Conservation (phyloP, 2,797 vertebrate species). For the Bufotes viridis region DNA sequence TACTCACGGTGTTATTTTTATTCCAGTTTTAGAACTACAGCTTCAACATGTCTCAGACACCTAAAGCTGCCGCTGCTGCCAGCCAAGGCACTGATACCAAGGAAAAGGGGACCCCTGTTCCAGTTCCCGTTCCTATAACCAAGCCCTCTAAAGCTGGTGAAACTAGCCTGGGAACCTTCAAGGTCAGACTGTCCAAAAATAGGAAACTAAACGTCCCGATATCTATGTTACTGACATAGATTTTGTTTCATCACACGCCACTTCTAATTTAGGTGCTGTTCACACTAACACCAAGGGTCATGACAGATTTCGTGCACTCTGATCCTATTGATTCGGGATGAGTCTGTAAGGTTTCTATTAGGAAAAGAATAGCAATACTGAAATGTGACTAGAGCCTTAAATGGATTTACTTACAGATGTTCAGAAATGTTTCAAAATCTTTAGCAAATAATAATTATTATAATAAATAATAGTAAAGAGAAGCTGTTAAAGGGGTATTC, state of each 20-base stretch:
- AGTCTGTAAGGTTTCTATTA: neutral
- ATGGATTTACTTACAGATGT: neutral
- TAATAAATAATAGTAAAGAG: too few relatives aligned
- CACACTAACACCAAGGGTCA: neutral
- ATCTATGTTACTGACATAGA: neutral
- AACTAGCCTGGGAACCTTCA: conserved; percentile 81
- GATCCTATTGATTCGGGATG: neutral
- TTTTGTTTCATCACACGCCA: neutral
- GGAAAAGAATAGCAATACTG: too few relatives aligned
- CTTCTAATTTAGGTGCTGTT: neutral
- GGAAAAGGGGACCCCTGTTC: conserved; percentile 80
- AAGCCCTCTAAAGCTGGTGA: conserved; percentile 83
- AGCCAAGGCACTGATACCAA: conserved; percentile 85
- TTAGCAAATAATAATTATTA: neutral
- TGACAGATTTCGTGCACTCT: neutral
- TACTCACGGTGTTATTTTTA: neutral
- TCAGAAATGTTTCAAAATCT: neutral
- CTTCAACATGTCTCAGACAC: conserved; percentile 87
- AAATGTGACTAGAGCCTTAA: neutral
- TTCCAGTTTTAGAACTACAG: conserved; percentile 58
- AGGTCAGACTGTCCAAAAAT: conserved; percentile 78
- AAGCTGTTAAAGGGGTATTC: too few relatives aligned
- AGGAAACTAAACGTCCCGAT: neutral
- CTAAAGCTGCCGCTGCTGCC: conserved; percentile 75
- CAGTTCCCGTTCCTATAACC: conserved; percentile 55